Evolutionary conservation across 2,113 vertebrate genomes (phyloP).

Genomic region (Bubo bubo): DNA sequence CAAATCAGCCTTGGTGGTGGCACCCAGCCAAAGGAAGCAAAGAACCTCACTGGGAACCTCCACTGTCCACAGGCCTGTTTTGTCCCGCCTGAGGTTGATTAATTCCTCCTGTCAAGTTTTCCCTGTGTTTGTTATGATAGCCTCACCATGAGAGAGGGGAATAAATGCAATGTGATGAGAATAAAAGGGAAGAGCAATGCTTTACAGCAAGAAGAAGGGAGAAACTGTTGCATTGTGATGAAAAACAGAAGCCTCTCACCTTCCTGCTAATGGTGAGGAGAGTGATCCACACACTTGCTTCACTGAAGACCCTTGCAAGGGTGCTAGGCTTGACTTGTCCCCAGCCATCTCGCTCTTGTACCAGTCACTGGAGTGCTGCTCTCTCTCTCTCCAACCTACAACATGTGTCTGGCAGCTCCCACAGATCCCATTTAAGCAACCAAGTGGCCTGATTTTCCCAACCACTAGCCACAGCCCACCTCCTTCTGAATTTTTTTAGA

Average conservation of each 20-base stretch:
- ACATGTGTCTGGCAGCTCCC: background rate
- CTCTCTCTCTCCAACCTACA: background rate
- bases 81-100: background rate
- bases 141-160: accelerated
- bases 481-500: background rate
- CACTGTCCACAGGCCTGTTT: background rate
- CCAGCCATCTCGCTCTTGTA: accelerated
- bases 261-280: background rate
- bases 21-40: background rate
- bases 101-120: background rate
- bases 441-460: background rate
- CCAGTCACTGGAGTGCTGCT: background rate
- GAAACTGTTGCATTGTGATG: background rate
- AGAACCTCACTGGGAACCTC: background rate
- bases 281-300: accelerated
- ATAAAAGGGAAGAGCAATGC: background rate
- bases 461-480: background rate
- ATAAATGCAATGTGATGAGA: background rate
- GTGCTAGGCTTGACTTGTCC: background rate
- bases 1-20: background rate
- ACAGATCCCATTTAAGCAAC: background rate
- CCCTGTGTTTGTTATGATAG: background rate
- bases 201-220: background rate
- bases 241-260: background rate
- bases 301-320: background rate